Base-by-base conservation (phyloP, 1,140 invertebrate genomes). In the Cylas formicarius region DNA sequence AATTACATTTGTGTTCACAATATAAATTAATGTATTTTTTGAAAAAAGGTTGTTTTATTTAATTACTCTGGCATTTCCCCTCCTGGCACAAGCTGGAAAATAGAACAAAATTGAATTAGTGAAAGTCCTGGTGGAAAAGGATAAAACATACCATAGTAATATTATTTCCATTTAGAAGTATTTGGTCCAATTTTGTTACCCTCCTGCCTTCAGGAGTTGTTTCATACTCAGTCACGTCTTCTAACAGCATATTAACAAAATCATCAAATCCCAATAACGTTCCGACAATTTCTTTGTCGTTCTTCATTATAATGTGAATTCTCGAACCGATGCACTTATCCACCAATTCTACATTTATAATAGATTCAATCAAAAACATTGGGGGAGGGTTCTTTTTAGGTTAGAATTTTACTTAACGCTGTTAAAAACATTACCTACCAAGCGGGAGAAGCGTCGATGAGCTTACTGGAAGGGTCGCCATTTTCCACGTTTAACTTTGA, bases 291-390 rank as follows among this genome's bases (percentile, higher is more conserved):
- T 99, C 96, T 69, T 97, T 98, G 61, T 99, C 95, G 67, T 95
- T 96, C 72, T 98, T 99, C 95, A 99, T 98, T 26, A 99, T 96
- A 17, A 99, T 97, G 61, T 99, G 97, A 61, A 99, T 98, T 45
- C 90, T 74, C 0, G 95, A 98, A 13, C 97, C 97, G 64, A 99
- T 99, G 69, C 96, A 99, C 77, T 99, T 99, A 63, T 99, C 97
- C n/a, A 99, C 93, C 50, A 99, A 71, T 72, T 99, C 97, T 88
- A 62, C 8, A 37, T 37, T 7, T 22, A 37, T 28, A 69, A 50
- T 33, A 47, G 37, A 27, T 44, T 5, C 18, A 24, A 6, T 9
- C 6, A 21, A 48, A 29, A 24, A 38, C 53, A 21, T 35, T 4
- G 50, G 24, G 11, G 29, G 3, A 23, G 44, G 26, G 39, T n/a